Percentiles rank a stretch among this genome's conserved stretches.
phyloP scores from a whole-genome alignment of 2,113 vertebrate species.

The Engystomops pustulosus region DNA sequence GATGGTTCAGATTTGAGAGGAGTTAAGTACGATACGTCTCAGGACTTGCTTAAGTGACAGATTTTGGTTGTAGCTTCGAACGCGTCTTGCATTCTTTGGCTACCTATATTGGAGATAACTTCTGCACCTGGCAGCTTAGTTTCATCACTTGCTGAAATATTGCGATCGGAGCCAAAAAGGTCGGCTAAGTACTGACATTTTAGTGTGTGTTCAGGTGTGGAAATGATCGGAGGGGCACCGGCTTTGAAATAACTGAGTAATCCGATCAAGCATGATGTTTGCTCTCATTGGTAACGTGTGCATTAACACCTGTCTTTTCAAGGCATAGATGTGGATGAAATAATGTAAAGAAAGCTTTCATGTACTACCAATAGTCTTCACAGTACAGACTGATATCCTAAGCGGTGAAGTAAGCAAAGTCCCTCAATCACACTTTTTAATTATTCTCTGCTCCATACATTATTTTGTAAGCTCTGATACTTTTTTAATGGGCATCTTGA shows the following conservation, averaged over 20 bases:
- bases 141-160: conserved; percentile 32
- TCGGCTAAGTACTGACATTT: conserved; percentile 43
- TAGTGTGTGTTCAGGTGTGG: conserved; percentile 48
- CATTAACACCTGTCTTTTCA: conserved; percentile 53
- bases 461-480: conserved; percentile 39
- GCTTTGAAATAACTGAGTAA: conserved; percentile 39
- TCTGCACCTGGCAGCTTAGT: conserved; percentile 18
- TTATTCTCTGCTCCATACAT: conserved; percentile 29
- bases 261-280: conserved; percentile 45
- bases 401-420: conserved; percentile 20
- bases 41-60: neutral
- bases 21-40: neutral
- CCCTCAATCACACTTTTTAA: conserved; percentile 44
- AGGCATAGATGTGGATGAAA: conserved; percentile 16
- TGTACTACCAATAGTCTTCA: neutral
- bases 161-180: conserved; percentile 44
- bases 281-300: conserved; percentile 33
- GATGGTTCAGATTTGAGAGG: conserved; percentile 44
- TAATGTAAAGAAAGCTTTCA: conserved; percentile 21
- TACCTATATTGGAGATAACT: neutral
- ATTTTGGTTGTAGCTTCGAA: neutral
- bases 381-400: conserved; percentile 16
- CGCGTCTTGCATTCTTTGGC: neutral
- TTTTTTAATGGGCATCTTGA: conserved; percentile 39
- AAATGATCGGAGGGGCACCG: conserved; percentile 33